A percentile compares a stretch with the other conserved stretches of the same genome.
Conservation (phyloP, 1,140 invertebrate species). For the Phocides pigmalion region DNA sequence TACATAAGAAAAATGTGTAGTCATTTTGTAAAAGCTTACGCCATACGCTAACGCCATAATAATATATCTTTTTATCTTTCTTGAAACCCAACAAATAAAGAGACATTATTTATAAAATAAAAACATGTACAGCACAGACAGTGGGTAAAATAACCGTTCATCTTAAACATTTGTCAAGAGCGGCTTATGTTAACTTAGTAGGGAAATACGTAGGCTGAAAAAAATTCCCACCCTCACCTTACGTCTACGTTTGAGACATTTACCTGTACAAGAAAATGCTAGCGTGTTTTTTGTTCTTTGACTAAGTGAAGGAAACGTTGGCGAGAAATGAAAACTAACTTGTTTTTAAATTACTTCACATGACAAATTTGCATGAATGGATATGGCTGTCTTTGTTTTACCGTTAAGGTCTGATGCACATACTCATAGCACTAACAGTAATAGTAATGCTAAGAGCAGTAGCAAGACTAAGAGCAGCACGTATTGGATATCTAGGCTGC, state of each 20-base stretch:
- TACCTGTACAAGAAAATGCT: slow-evolving; percentile 52
- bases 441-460: too few species aligned
- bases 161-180: slow-evolving; percentile 79
- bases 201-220: slow-evolving; percentile 58
- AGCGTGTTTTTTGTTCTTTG: slow-evolving; percentile 32
- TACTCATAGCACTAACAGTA: not conserved
- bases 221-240: slow-evolving; percentile 55
- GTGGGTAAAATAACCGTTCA: slow-evolving; percentile 76
- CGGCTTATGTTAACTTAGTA: slow-evolving; percentile 76
- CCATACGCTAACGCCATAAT: slow-evolving; percentile 40
- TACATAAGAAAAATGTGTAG: slow-evolving; percentile 41
- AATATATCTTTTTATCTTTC: slow-evolving; percentile 57
- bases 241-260: slow-evolving; percentile 53
- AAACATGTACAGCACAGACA: slow-evolving; percentile 64
- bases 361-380: not conserved
- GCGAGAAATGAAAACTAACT: not conserved
- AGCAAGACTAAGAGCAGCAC: too few species aligned
- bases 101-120: slow-evolving; percentile 64
- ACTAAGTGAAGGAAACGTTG: too few species aligned
- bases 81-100: slow-evolving; percentile 47
- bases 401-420: not conserved
- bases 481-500: too few species aligned
- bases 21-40: slow-evolving; percentile 44
- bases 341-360: not conserved
- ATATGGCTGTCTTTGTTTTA: too few species aligned